These are phyloP conservation scores for Urechis unicinctus DNA, from an alignment of 2,888 invertebrate species.

Conservation along the genomic window DNA sequence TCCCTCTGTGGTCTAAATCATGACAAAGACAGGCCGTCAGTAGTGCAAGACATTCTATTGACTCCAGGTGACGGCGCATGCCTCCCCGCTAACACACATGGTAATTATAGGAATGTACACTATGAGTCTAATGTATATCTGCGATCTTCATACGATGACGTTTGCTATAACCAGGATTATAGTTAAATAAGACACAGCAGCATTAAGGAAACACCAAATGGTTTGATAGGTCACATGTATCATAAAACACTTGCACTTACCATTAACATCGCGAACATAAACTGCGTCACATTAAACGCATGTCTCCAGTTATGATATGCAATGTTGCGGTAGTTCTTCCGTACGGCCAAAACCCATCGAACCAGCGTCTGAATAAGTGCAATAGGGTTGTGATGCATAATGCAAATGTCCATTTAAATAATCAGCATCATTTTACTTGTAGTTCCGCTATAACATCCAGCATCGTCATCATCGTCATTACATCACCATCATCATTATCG, in stretches of 20 bases:
- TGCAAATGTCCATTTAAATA: not conserved
- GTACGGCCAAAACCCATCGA: constrained; percentile 76
- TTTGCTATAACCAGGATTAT: no score
- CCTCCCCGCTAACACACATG: constrained; percentile 11
- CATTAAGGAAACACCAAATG: no score
- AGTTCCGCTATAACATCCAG: no score
- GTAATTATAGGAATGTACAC: not conserved
- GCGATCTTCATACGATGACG: no score
- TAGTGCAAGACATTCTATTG: constrained; percentile 35
- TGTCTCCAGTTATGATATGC: constrained; percentile 91
- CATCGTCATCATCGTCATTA: no score
- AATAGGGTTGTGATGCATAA: not conserved
- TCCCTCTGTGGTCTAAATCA: constrained; percentile 47
- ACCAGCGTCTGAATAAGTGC: constrained; percentile 49
- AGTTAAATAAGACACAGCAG: no score
- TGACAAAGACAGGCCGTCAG: constrained; percentile 45
- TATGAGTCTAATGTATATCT: not conserved
- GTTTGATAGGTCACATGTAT: no score
- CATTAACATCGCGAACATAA: constrained; percentile 54
- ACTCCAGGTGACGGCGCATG: constrained; percentile 22
- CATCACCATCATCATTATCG: not conserved
- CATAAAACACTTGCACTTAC: no score
- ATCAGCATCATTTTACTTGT: no score
- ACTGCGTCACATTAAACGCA: constrained; percentile 56
- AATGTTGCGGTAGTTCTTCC: constrained; percentile 90